phyloP scores from a whole-genome alignment of 2,888 invertebrate species.

The Xiphydria camelus region DNA sequence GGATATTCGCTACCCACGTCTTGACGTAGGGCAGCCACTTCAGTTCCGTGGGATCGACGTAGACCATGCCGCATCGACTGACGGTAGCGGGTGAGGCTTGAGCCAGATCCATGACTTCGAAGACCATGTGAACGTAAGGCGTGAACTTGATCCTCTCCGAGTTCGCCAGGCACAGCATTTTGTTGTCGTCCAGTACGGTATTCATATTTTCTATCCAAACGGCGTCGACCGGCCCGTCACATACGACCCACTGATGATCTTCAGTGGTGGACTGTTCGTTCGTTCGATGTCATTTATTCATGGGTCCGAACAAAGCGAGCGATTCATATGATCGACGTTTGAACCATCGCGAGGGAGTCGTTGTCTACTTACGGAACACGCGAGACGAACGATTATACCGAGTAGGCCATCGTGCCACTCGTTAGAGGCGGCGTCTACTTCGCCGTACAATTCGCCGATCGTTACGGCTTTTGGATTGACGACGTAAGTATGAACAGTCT shows the following conservation, averaged over 20 bases:
- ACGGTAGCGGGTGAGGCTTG: conserved; percentile 93
- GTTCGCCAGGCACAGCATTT: conserved; percentile 90
- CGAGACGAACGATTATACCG: conserved; percentile 67
- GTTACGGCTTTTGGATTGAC: conserved; percentile 89
- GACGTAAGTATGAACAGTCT: conserved; percentile 75
- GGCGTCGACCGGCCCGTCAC: conserved; percentile 91
- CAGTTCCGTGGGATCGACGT: conserved; percentile 82
- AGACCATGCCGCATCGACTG: conserved; percentile 78
- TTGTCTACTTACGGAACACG: conserved; percentile 61
- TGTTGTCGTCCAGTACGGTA: conserved; percentile 90
- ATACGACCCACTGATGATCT: conserved; percentile 89
- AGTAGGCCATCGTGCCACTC: conserved; percentile 92
- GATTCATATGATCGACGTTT: background rate
- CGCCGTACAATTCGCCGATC: conserved; percentile 87
- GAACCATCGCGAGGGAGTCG: background rate
- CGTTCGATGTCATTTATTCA: background rate
- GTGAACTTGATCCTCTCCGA: conserved; percentile 89
- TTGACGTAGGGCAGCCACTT: conserved; percentile 80
- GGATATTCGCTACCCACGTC: conserved; percentile 71
- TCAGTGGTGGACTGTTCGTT: conserved; percentile 57
- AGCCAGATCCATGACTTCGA: conserved; percentile 77
- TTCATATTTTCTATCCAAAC: conserved; percentile 96
- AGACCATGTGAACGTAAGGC: conserved; percentile 86
- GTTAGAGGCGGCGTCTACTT: conserved; percentile 78
- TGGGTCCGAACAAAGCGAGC: too few relatives aligned